Base-by-base conservation (phyloP, 2,888 invertebrate species). In the Nycteola revayana region DNA sequence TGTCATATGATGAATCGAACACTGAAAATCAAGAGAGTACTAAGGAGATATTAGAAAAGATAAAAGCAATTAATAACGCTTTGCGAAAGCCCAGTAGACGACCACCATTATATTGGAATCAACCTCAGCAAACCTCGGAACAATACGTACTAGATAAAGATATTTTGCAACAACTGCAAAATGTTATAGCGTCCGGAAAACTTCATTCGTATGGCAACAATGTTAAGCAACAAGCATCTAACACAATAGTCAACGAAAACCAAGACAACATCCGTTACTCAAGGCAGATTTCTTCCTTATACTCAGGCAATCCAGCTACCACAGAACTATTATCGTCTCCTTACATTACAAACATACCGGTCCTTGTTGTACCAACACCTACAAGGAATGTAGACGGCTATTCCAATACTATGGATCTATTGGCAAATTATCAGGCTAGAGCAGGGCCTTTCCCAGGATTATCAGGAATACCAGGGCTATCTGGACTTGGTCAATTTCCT, bases 1-100 rank as follows among this genome's bases (percentile, higher is more conserved):
- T 79, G 2, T 49, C 59, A 17, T 68, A 69, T 20, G 65, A 70
- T 48, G 50, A 63, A 45, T 60, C 61, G 9, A 42, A 60, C 11
- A 42, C 48, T 23, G 55, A 69, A 28, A 39, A 52, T n/a, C 55
- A 62, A 41, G 62, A 64, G 1, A 60, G 50, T 18, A 72, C 77
- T 3, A 66, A 58, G 63, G 85, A 90, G 18, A 91, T 91, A 34
- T 60, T 91, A 14, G 82, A 89, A 22, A 91, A 90, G 72, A 91
- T 91, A 41, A 85, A 82, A 54, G 74, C 78, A 37, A 78, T 91
- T 2, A 92, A 92, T 53, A 77, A 83, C 26, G 79, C 80, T 9
- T 47, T 87, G 2, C 62, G 81, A 60, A 74, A 87, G 75, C 68
- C 82, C 23, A 54, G 60, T 10, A 70, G 60, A 42, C 63, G 66